A percentile compares a stretch with the other conserved stretches of the same genome.
phyloP scores from a whole-genome alignment of 2,113 vertebrate species.

The Chitala chitala region DNA sequence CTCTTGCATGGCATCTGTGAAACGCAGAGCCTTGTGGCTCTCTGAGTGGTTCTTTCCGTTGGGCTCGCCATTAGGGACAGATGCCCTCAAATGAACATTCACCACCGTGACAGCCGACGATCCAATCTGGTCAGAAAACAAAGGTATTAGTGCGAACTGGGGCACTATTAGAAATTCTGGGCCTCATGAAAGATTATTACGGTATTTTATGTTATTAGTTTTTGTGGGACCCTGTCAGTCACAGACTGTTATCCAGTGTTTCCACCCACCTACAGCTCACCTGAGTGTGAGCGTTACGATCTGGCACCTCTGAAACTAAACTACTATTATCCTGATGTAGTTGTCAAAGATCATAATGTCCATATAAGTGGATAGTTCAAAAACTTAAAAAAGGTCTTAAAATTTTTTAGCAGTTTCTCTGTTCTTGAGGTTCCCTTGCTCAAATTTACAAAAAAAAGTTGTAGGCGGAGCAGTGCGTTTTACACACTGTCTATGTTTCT shows the following conservation, averaged over 20 bases:
- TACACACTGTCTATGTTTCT: too few species aligned
- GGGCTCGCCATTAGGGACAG: constrained; percentile 48
- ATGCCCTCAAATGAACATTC: constrained; percentile 70
- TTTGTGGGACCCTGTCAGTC: too few species aligned
- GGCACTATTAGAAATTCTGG: too few species aligned
- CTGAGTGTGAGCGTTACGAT: too few species aligned
- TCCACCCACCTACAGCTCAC: too few species aligned
- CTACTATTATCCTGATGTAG: neutral
- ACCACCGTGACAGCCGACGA: constrained; percentile 72
- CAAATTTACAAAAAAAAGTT: neutral
- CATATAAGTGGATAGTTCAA: too few species aligned
- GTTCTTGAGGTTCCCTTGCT: neutral
- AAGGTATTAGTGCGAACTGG: too few species aligned
- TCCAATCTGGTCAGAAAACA: constrained; percentile 64
- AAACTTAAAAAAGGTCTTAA: neutral
- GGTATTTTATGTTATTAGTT: too few species aligned
- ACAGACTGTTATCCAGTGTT: too few species aligned
- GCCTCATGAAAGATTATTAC: too few species aligned
- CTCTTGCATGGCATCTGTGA: constrained; percentile 73
- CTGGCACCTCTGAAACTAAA: too few species aligned
- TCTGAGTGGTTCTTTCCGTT: constrained; percentile 55
- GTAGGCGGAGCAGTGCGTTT: neutral
- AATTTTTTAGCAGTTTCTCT: neutral
- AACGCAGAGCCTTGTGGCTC: constrained; percentile 56
- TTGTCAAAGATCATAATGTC: neutral